Evolutionary conservation across 2,888 invertebrate genomes (phyloP), one percentile per base, ranked within the genome.

Genomic region (Slavum lentiscoides): DNA sequence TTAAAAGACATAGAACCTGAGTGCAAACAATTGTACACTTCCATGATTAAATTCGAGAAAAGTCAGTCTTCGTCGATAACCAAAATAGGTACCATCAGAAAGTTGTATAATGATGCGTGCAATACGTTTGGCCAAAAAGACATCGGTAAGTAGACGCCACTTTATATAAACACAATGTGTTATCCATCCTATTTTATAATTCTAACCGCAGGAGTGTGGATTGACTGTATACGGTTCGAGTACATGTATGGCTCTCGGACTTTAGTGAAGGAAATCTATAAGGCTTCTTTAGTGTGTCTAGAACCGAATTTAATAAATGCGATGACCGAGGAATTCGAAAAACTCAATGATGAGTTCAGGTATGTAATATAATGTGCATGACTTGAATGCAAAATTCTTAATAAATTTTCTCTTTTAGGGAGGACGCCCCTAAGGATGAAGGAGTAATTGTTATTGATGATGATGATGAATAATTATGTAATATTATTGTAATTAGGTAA

Each of bases 181-280:
- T 17, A 43, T 67, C 0, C 8, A 64, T 37, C 2, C 17, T 30
- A 61, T 61, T 30, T 55, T 4, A 55, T 13, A 55, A 17, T 43
- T 21, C 13, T 67, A n/a, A n/a, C 15, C 53, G 21, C 0, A 80
- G 80, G 21, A 17, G 69, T 80, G 15, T 80, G 80, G 70, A 64
- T 23, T 19, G 80, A 80, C 5, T 80, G 64, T 72, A 80, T 80
- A 55, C 43, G 55, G 21, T 80, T 80, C 23, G 80, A 80, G 11
- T 80, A 64, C 11, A 55, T 15, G 5, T 72, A 70, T 43, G 80
- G 64, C 39, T 70, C 69, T 39, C 21, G n/a, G 13, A 13, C 23
- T 19, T 64, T 80, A 64, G 70, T 80, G 1, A 21, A 80, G 1
- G 70, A 64, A 70, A 80, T 80, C 58, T 80, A 72, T 70, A 58